These are phyloP conservation scores for Pomacea canaliculata DNA, from an alignment of 2,888 invertebrate species.

Conservation along the genomic window DNA sequence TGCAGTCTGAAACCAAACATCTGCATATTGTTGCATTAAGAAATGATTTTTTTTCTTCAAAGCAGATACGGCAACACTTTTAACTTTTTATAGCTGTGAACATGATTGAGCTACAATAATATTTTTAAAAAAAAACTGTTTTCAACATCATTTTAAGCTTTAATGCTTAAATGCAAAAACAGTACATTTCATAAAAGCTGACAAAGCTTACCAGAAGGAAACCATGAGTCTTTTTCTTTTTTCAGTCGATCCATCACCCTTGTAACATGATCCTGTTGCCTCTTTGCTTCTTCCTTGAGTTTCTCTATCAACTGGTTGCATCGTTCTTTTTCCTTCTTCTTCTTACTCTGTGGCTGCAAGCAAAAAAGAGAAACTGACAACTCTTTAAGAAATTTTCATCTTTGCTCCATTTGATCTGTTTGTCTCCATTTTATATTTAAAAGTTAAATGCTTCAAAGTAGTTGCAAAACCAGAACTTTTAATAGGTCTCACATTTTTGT, in stretches of 20 bases:
- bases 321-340: slow-evolving; percentile 94
- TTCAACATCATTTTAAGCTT: too few species aligned
- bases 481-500: too few species aligned
- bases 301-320: slow-evolving; percentile 90
- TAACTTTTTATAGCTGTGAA: too few species aligned
- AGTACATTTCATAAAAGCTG: not conserved
- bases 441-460: too few species aligned
- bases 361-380: not conserved
- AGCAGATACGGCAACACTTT: too few species aligned
- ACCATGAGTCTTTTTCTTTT: slow-evolving; percentile 72
- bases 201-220: slow-evolving; percentile 60
- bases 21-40: too few species aligned
- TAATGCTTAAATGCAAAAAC: too few species aligned
- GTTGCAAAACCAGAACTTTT: too few species aligned
- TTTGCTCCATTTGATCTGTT: not conserved
- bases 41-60: too few species aligned
- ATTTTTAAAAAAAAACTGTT: too few species aligned
- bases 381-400: not conserved
- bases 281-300: slow-evolving; percentile 91
- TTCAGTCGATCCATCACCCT: slow-evolving; percentile 80
- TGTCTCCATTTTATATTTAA: too few species aligned
- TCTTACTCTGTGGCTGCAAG: slow-evolving; percentile 80
- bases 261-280: slow-evolving; percentile 93
- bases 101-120: too few species aligned
- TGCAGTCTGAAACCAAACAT: not conserved